These are phyloP conservation scores for Alosa sapidissima DNA, from an alignment of 2,797 vertebrate genomes.

Conservation along the genomic window DNA sequence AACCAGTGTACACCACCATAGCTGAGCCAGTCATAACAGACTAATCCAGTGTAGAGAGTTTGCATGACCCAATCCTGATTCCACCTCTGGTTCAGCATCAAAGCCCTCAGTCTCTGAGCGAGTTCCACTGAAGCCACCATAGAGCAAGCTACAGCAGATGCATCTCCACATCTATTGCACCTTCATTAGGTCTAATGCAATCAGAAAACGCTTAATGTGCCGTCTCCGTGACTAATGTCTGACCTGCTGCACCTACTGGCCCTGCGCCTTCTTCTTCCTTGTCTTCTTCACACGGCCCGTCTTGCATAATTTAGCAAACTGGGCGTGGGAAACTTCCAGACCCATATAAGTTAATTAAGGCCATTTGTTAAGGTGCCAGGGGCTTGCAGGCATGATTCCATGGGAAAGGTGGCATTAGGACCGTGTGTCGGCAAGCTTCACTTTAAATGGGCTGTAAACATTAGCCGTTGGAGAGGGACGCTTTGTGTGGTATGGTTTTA, in stretches of 20 bases:
- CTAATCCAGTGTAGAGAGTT: background rate
- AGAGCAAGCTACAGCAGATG: background rate
- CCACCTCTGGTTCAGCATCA: background rate
- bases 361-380: conserved; percentile 16
- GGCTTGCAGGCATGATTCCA: background rate
- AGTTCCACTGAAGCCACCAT: background rate
- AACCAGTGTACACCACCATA: background rate
- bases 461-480: background rate
- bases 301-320: background rate
- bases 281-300: background rate
- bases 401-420: background rate
- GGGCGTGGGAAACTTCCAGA: conserved; percentile 19
- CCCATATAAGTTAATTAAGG: conserved; percentile 29
- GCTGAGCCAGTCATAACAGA: background rate
- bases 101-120: background rate
- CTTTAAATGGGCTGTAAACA: conserved; percentile 10
- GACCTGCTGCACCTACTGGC: background rate
- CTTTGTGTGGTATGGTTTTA: background rate
- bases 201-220: background rate
- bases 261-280: background rate
- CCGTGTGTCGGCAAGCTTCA: background rate
- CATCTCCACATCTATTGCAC: background rate
- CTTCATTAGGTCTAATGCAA: conserved; percentile 25
- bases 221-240: background rate
- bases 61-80: background rate